A percentile compares a stretch with the other conserved stretches of the same genome.
phyloP scores from a whole-genome alignment of 2,888 invertebrate species.

The Erpobdella octoculata region DNA sequence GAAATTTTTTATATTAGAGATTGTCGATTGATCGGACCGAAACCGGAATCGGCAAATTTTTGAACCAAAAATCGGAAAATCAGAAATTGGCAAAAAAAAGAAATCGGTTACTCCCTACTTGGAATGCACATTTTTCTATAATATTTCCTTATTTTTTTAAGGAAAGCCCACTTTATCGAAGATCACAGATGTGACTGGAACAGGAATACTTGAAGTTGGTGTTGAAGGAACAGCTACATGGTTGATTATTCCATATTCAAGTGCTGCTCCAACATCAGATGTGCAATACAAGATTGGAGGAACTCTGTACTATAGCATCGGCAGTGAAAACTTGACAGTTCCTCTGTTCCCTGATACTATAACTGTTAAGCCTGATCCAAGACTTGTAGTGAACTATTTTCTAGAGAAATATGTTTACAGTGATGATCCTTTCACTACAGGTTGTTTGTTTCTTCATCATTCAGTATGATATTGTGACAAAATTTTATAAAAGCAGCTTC shows the following conservation, averaged over 20 bases:
- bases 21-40: no score
- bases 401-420: slow-evolving; percentile 41
- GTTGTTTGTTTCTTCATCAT: background rate
- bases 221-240: slow-evolving; percentile 36
- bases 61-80: no score
- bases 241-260: slow-evolving; percentile 41
- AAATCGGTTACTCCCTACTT: no score
- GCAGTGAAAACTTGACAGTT: slow-evolving; percentile 38
- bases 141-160: no score
- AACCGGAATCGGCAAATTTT: no score
- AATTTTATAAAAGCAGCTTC: background rate
- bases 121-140: no score
- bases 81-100: no score
- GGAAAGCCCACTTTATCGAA: slow-evolving; percentile 37
- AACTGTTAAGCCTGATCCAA: slow-evolving; percentile 41
- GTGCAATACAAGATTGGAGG: slow-evolving; percentile 40
- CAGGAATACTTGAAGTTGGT: slow-evolving; percentile 33
- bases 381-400: slow-evolving; percentile 40
- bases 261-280: slow-evolving; percentile 38
- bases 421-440: slow-evolving; percentile 40
- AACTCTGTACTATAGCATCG: slow-evolving; percentile 39
- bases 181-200: slow-evolving; percentile 38
- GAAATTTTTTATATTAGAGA: no score
- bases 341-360: slow-evolving; percentile 41
- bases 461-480: background rate